Percentiles rank a stretch among this genome's conserved stretches.
phyloP scores from a whole-genome alignment of 1,140 invertebrate species.

The Ganaspis sp. region DNA sequence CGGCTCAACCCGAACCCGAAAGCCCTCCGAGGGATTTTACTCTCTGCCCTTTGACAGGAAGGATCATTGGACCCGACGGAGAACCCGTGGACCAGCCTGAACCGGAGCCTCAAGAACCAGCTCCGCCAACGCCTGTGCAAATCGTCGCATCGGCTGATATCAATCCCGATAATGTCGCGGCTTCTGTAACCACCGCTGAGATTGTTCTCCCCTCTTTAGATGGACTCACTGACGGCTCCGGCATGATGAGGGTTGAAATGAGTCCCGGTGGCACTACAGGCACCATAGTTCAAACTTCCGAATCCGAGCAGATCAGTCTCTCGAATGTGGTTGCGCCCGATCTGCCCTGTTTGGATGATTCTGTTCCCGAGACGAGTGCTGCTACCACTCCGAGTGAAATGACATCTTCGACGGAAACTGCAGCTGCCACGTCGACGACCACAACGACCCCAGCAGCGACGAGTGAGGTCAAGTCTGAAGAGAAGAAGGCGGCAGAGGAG shows the following conservation, averaged over 20 bases:
- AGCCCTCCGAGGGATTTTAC: constrained; percentile 82
- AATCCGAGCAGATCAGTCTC: constrained; percentile 60
- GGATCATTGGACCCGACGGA: constrained; percentile 82
- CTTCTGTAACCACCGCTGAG: constrained; percentile 52
- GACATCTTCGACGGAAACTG: constrained; percentile 21
- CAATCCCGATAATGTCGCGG: neutral
- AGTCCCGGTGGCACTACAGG: constrained; percentile 82
- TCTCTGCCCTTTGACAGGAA: constrained; percentile 82
- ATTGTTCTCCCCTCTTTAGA: constrained; percentile 70
- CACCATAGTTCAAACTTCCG: constrained; percentile 70
- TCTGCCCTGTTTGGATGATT: constrained; percentile 73
- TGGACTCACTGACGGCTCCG: constrained; percentile 78
- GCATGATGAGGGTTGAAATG: constrained; percentile 82
- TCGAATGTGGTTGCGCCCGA: constrained; percentile 70
- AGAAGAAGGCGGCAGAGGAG: too few relatives aligned
- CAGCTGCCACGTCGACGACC: constrained; percentile 36
- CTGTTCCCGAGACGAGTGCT: constrained; percentile 40
- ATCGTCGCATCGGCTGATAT: constrained; percentile 33
- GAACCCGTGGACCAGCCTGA: constrained; percentile 77
- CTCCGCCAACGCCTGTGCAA: constrained; percentile 42
- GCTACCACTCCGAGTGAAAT: constrained; percentile 38
- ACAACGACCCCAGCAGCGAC: too few relatives aligned
- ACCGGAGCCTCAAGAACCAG: constrained; percentile 48
- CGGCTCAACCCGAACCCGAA: constrained; percentile 74
- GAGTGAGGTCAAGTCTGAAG: too few relatives aligned